Evolutionary conservation across 2,888 invertebrate genomes (phyloP), one percentile per base, ranked within the genome.

Genomic region (Tinea semifulvella): DNA sequence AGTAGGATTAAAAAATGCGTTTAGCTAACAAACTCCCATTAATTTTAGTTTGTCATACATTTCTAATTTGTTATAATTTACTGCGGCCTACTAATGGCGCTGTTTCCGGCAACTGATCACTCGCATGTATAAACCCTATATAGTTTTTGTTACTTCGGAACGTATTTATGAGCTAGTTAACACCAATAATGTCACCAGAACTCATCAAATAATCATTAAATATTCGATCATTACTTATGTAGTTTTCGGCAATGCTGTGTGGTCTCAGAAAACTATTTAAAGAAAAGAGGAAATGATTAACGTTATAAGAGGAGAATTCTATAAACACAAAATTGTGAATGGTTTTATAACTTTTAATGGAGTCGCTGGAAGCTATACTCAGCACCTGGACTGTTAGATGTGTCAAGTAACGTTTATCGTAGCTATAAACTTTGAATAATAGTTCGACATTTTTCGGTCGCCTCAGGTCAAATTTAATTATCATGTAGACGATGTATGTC

Each of bases 391-490:
- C 53, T 52, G 57, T 56, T 51, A 56, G 31, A 57, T 58, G 64
- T 69, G 72, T 72, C 72, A 71, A 71, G 67, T 70, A 60, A 66
- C 65, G 60, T 69, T 60, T 63, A 60, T 52, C 56, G 57, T 55
- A 54, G 56, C 60, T 64, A 66, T 77, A 75, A 79, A 77, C 67
- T 66, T 58, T 54, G 56, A 55, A 55, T 56, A 61, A 67, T 67
- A 66, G 60, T 61, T 57, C 57, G 65, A 62, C 64, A 61, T 62
- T 63, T 63, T 56, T 42, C 52, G 57, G 61, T 55, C 58, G 75
- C 75, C 68, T 49, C 58, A 65, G 76, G 79, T 69, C 65, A 74
- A 69, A 76, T 77, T 77, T 77, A 77, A 80, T 79, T 77, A 80
- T 77, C 77, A 69, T 68, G 68, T 71, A 64, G 55, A 61, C 63